These are phyloP conservation scores for Tragopan temminckii DNA, from an alignment of 2,797 vertebrate species.

Conservation along the genomic window DNA sequence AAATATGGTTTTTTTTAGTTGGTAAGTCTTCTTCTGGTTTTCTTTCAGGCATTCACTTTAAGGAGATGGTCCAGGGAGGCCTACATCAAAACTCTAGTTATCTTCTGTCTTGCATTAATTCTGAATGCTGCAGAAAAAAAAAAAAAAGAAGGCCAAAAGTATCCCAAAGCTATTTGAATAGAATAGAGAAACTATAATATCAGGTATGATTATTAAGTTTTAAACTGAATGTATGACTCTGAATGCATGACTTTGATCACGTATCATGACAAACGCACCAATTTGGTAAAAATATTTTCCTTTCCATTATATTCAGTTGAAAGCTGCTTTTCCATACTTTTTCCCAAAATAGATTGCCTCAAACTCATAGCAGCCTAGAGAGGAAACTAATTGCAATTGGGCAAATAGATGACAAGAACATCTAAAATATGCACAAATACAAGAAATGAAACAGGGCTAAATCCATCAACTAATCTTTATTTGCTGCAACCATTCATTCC, in stretches of 20 bases:
- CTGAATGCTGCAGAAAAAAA: not conserved
- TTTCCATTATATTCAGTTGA: not conserved
- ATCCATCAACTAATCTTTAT: not conserved
- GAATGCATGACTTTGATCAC: too few relatives aligned
- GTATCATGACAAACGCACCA: too few relatives aligned
- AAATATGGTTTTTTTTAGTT: not conserved
- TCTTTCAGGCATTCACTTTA: not conserved
- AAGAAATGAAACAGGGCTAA: not conserved
- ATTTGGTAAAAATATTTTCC: too few relatives aligned
- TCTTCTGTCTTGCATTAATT: not conserved
- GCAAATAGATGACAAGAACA: not conserved
- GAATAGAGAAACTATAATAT: not conserved
- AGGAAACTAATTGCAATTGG: not conserved
- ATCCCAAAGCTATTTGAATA: not conserved
- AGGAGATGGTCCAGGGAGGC: not conserved
- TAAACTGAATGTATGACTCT: too few relatives aligned
- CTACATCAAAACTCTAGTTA: not conserved
- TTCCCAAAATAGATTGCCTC: not conserved
- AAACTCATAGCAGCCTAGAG: not conserved
- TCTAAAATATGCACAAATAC: not conserved
- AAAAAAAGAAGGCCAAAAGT: not conserved
- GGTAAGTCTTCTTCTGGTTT: not conserved
- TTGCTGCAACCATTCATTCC: not conserved
- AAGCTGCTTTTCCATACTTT: accelerated
- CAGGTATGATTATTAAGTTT: too few relatives aligned